Evolutionary conservation across 2,797 vertebrate species (phyloP).

Genomic region (Oreochromis grahami): DNA sequence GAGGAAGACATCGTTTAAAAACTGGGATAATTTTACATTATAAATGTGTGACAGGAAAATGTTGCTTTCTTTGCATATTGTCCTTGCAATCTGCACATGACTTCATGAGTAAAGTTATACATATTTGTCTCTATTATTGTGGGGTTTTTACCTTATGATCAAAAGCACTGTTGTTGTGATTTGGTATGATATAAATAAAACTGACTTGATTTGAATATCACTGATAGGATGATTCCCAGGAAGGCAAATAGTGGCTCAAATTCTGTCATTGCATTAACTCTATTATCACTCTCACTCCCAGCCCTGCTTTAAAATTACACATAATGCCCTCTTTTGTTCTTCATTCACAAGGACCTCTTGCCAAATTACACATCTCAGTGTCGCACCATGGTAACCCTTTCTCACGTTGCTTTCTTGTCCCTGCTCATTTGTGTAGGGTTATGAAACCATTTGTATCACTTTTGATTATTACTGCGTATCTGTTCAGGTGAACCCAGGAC

Average conservation of each 20-base stretch:
- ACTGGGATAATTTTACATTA: not conserved
- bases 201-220: not conserved
- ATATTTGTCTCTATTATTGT: not conserved
- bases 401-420: not conserved
- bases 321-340: not conserved
- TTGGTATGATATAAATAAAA: not conserved
- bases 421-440: not conserved
- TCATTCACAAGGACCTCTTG: conserved; percentile 3
- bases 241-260: not conserved
- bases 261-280: not conserved
- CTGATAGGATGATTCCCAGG: not conserved
- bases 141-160: not conserved
- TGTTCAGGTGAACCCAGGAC: not conserved
- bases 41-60: not conserved
- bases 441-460: not conserved
- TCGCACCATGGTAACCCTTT: not conserved
- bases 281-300: not conserved
- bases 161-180: not conserved
- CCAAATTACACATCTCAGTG: conserved; percentile 11
- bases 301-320: not conserved
- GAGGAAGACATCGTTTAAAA: fast-evolving
- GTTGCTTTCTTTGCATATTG: not conserved
- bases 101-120: fast-evolving
- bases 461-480: not conserved
- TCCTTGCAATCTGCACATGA: fast-evolving